Evolutionary conservation across 2,888 invertebrate genomes (phyloP).

Genomic region (Autographa pulchrina): DNA sequence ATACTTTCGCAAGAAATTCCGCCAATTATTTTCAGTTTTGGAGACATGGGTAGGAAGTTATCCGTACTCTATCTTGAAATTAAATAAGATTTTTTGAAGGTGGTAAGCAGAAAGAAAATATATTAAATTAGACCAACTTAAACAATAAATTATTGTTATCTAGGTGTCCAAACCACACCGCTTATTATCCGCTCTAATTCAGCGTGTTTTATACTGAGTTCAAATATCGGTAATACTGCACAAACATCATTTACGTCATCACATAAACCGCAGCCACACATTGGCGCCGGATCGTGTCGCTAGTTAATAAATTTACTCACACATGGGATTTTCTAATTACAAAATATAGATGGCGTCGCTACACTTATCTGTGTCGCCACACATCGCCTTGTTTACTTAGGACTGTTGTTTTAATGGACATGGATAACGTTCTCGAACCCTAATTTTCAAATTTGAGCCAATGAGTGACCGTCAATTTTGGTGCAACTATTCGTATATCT

Average conservation of each 20-base stretch:
- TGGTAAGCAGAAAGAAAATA: no score
- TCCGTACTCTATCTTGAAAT: no score
- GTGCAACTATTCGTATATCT: constrained; percentile 39
- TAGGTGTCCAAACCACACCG: background rate
- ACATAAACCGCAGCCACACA: constrained; percentile 10
- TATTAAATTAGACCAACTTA: no score
- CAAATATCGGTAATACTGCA: constrained; percentile 7
- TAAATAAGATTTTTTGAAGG: no score
- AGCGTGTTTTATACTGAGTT: background rate
- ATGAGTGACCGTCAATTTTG: constrained; percentile 54
- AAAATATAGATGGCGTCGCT: constrained; percentile 76
- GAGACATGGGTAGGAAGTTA: no score
- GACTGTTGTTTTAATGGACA: constrained; percentile 85
- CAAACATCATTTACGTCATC: constrained; percentile 6
- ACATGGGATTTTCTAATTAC: constrained; percentile 72
- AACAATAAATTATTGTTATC: background rate
- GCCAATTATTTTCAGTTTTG: background rate
- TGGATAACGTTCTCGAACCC: constrained; percentile 75
- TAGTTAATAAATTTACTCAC: constrained; percentile 50
- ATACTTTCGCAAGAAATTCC: background rate
- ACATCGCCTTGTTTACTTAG: constrained; percentile 83
- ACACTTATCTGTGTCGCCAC: constrained; percentile 85
- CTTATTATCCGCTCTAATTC: background rate
- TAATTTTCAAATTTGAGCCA: constrained; percentile 78
- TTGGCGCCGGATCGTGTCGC: constrained; percentile 13